A percentile compares a stretch with the other conserved stretches of the same genome.
Evolutionary conservation across 2,797 vertebrate species (phyloP).

Genomic region (Ibycter americanus): DNA sequence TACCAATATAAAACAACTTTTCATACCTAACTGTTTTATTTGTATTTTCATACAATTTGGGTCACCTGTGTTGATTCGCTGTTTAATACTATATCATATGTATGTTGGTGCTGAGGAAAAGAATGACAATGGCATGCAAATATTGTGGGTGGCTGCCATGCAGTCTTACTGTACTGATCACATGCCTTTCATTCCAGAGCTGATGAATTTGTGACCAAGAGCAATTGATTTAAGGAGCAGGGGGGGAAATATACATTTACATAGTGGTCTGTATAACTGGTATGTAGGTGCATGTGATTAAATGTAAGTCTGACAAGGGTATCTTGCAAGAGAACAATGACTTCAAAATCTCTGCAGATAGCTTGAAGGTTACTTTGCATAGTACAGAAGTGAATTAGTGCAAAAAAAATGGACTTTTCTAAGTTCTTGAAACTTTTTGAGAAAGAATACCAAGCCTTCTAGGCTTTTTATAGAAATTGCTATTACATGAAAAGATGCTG

Average conservation of each 20-base stretch:
- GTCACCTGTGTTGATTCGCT: background rate
- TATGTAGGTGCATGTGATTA: background rate
- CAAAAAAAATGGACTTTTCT: background rate
- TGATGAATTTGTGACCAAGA: background rate
- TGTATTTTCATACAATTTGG: background rate
- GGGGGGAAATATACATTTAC: background rate
- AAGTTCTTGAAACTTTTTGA: background rate
- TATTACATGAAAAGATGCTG: background rate
- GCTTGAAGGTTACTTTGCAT: background rate
- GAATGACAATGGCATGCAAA: background rate
- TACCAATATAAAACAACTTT: background rate
- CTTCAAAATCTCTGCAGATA: background rate
- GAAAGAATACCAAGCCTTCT: background rate
- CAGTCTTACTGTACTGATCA: background rate
- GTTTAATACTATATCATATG: background rate
- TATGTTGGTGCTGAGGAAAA: background rate
- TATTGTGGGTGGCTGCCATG: background rate
- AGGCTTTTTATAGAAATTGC: background rate
- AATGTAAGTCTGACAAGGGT: background rate
- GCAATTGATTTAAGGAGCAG: background rate
- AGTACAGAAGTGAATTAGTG: background rate
- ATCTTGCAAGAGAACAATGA: background rate
- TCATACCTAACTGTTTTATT: background rate
- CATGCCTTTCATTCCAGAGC: background rate
- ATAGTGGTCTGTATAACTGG: background rate